These are phyloP conservation scores for Chalcis sispes DNA, from an alignment of 2,888 invertebrate species.

Conservation along the genomic window DNA sequence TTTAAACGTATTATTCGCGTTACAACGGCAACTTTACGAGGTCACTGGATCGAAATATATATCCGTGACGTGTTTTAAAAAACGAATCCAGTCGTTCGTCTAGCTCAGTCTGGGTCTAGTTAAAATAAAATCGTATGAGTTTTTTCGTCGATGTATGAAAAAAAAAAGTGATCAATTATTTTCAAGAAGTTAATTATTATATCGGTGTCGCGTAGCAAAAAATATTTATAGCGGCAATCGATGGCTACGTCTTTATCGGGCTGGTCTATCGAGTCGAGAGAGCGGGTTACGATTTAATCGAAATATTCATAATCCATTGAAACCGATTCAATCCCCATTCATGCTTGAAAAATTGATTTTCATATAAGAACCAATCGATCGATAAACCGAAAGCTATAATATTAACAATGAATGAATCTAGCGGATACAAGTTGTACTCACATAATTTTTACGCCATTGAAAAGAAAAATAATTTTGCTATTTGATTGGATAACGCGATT, in stretches of 20 bases:
- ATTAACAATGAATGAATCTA: too few relatives aligned
- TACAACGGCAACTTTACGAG: background rate
- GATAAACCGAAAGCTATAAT: too few relatives aligned
- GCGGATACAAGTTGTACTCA: too few relatives aligned
- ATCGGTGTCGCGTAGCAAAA: background rate
- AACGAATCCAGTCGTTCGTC: constrained; percentile 8
- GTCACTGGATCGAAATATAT: constrained; percentile 25
- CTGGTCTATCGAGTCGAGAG: constrained; percentile 2
- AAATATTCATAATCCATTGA: constrained; percentile 14
- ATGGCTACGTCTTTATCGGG: background rate
- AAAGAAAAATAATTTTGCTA: too few relatives aligned
- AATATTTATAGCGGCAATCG: background rate
- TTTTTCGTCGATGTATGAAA: background rate
- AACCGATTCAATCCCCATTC: constrained; percentile 23
- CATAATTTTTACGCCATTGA: too few relatives aligned
- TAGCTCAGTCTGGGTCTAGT: background rate
- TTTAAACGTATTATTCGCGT: too few relatives aligned
- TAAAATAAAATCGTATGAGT: background rate
- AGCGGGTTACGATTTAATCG: background rate
- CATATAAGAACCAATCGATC: too few relatives aligned
- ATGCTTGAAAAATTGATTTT: background rate
- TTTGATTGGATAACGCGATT: too few relatives aligned
- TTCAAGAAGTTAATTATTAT: background rate
- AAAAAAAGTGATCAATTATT: background rate
- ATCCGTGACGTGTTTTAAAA: background rate